Conservation (phyloP, 2,113 vertebrate genomes). For the Danio rerio region GRCz12tu NC_133186.1:37894001-37894500, state of each 20-base stretch:
- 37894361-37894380: no score
- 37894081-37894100: conserved; percentile 97
- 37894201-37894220: not conserved
- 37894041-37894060: conserved; percentile 95
- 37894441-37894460: no score
- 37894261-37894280: conserved; percentile 31
- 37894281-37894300: not conserved
- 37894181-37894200: not conserved
- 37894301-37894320: not conserved
- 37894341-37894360: no score
- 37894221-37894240: not conserved
- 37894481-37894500: not conserved
- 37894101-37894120: conserved; percentile 93
- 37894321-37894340: no score
- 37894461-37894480: no score
- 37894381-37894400: no score
- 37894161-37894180: conserved; percentile 85
- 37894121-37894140: conserved; percentile 94
- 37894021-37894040: conserved; percentile 97
- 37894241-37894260: conserved; percentile 12
- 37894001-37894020: conserved; percentile 92
- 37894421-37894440: no score
- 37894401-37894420: no score
- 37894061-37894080: conserved; percentile 98
- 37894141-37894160: conserved; percentile 91